Conservation (phyloP, 1,140 invertebrate genomes). For the Pseudomyrmex cubaensis region DNA sequence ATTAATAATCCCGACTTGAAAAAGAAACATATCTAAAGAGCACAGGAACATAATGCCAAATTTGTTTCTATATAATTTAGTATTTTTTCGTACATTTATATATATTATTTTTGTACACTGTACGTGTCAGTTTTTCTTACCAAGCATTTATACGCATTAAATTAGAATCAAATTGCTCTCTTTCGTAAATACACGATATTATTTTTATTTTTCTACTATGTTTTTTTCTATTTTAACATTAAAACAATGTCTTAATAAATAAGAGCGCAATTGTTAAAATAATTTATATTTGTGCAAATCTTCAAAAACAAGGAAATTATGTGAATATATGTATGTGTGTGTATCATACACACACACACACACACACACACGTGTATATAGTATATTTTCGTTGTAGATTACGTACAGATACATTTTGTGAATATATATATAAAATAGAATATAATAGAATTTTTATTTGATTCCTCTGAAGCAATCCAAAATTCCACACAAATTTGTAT, state of each 20-base stretch:
- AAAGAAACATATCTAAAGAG: conserved; percentile 7
- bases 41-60: not conserved
- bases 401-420: conserved; percentile 35
- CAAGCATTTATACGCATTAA: conserved; percentile 60
- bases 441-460: too few relatives aligned
- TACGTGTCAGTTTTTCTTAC: conserved; percentile 66
- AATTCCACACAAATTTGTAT: too few relatives aligned
- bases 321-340: too few relatives aligned
- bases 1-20: conserved; percentile 46
- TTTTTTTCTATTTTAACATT: conserved; percentile 9
- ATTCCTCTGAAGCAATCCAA: too few relatives aligned
- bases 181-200: conserved; percentile 64
- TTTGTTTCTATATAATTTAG: not conserved
- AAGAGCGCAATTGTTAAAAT: not conserved
- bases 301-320: too few relatives aligned
- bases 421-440: not conserved
- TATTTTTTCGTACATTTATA: not conserved
- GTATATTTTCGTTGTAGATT: conserved; percentile 1
- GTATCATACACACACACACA: too few relatives aligned
- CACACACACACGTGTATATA: not conserved
- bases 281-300: conserved; percentile 22
- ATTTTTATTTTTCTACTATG: conserved; percentile 35
- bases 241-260: not conserved
- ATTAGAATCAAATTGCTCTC: conserved; percentile 49
- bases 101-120: conserved; percentile 17